Conservation (phyloP, 1,140 invertebrate species). For the Drosophila athabasca region DNA sequence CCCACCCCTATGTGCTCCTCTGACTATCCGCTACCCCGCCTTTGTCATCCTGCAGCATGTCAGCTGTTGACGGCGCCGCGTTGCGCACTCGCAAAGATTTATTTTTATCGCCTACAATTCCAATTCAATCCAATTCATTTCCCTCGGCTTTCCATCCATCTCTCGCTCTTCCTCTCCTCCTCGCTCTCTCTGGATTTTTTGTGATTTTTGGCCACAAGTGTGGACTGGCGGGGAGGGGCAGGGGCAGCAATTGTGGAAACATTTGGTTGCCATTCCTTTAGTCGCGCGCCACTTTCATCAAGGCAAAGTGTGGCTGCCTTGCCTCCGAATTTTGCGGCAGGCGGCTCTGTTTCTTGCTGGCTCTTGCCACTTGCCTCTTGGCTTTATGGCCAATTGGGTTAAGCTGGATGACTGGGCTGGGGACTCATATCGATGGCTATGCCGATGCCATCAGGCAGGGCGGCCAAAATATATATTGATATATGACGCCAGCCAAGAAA, state of each 20-base stretch:
- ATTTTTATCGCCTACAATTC: conserved; percentile 81
- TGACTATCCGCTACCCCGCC: neutral
- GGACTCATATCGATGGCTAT: conserved; percentile 28
- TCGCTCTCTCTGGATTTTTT: conserved; percentile 9
- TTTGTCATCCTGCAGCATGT: conserved; percentile 33
- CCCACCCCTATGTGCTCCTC: neutral
- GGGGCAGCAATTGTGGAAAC: conserved; percentile 41
- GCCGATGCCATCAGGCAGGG: conserved; percentile 26
- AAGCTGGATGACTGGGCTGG: conserved; percentile 16
- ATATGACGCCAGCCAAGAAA: conserved; percentile 26
- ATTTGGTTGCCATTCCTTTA: conserved; percentile 49
- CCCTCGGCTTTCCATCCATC: conserved; percentile 36
- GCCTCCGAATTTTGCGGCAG: neutral
- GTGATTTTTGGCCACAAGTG: conserved; percentile 61
- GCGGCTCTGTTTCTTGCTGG: conserved; percentile 5
- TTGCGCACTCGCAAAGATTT: conserved; percentile 76
- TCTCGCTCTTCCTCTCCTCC: neutral
- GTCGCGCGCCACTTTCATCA: conserved; percentile 47
- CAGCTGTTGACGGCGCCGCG: conserved; percentile 76
- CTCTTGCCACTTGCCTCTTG: conserved; percentile 31
- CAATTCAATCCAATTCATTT: conserved; percentile 82
- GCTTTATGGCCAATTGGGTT: conserved; percentile 59
- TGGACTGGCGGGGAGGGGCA: conserved; percentile 5
- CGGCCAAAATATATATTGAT: conserved; percentile 41
- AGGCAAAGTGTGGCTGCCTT: conserved; percentile 41